These are phyloP conservation scores for Stenchaetothrips biformis DNA, from an alignment of 2,888 invertebrate species.

Conservation along the genomic window DNA sequence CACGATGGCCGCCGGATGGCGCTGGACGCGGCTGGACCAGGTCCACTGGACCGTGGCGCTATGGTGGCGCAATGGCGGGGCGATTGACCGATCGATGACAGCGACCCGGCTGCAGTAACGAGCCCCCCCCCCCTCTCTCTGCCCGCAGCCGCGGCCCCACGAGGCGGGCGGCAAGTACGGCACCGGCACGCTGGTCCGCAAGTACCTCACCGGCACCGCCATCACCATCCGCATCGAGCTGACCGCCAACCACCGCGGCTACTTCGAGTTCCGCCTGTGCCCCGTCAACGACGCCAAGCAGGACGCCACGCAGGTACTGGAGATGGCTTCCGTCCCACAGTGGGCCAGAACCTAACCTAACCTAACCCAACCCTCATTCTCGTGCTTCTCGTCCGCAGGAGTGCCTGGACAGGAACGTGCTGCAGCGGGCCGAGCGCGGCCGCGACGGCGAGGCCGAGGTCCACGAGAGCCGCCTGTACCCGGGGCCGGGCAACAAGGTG, in stretches of 20 bases:
- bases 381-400: conserved; percentile 57
- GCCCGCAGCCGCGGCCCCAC: conserved; percentile 63
- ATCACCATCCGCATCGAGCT: conserved; percentile 73
- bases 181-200: conserved; percentile 74
- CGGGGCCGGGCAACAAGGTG: conserved; percentile 70
- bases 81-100: no score
- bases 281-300: conserved; percentile 57
- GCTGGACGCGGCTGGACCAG: no score
- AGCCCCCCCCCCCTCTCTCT: not conserved
- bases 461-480: conserved; percentile 55
- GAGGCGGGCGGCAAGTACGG: conserved; percentile 81
- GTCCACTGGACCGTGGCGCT: no score
- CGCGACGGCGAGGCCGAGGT: conserved; percentile 45
- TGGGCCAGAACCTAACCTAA: not conserved
- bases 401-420: conserved; percentile 68
- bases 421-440: conserved; percentile 51
- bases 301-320: conserved; percentile 49
- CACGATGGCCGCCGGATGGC: no score
- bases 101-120: no score
- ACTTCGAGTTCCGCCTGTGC: conserved; percentile 79
- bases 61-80: no score
- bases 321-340: no score
- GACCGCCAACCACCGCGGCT: conserved; percentile 84
- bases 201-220: conserved; percentile 62
- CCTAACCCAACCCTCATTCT: no score